Base-by-base conservation (phyloP, 2,888 invertebrate genomes). In the Ophion ventricosus region DNA sequence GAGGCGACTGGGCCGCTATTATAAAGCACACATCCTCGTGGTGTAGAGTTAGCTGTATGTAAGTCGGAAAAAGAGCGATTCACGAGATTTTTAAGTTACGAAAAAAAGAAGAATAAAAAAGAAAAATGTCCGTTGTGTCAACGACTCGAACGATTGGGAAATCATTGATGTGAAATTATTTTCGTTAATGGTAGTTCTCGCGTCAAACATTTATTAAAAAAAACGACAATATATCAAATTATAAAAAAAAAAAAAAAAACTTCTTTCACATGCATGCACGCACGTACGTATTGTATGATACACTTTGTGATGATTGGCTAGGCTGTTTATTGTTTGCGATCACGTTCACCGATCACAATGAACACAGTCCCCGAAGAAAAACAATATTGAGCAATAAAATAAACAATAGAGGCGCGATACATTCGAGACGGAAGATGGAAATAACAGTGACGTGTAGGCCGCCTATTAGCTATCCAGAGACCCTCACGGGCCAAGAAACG, bases 1-100 rank as follows among this genome's bases (percentile, higher is more conserved):
- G 90, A 90, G 86, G 88, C 89, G 88, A 88, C 87, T 85, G 87
- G 87, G 75, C 84, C 89, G 90, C 90, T 89, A 90, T 90, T 91
- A 91, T 89, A 90, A 90, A 90, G 89, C 89, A 88, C 88, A 84
- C 83, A 88, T 89, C 88, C 88, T 88, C 87, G 88, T 90, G 88
- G 88, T 87, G 88, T 89, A 90, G 75, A 74, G 89, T 88, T 89
- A 90, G 85, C 87, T 87, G 87, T 88, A 87, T 90, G 87, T 87
- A 89, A 90, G 89, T 80, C 69, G 57, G 75, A 75, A 67, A 81
- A 80, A 74, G 72, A 86, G 59, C 72, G 70, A 75, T 40, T 25
- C 69, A 77, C 66, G 29, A 75, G 40, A 75, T 64, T 82, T 43
- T 75, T 76, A 59, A 35, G 69, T 80, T 25, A 57, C 2, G 49